Percentiles rank a stretch among this genome's conserved stretches.
phyloP scores from a whole-genome alignment of 1,140 invertebrate genomes.

The Acyrthosiphon pisum region DNA sequence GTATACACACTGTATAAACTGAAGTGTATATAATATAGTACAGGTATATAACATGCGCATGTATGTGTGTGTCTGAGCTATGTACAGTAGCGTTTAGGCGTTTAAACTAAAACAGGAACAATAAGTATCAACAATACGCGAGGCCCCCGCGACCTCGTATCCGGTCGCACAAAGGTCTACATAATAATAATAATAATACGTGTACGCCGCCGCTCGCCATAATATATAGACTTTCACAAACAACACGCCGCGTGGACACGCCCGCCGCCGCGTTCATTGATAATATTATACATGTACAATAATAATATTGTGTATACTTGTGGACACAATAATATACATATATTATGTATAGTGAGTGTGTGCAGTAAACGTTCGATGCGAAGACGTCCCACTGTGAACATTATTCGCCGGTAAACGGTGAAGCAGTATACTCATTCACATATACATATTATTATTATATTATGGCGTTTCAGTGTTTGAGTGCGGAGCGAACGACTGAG shows the following conservation, averaged over 20 bases:
- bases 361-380: conserved; percentile 23
- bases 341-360: neutral
- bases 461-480: neutral
- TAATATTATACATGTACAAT: neutral
- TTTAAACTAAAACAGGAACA: conserved; percentile 51
- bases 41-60: too few relatives aligned
- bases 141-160: conserved; percentile 49
- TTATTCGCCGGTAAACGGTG: conserved; percentile 24
- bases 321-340: conserved; percentile 4
- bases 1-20: neutral
- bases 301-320: conserved; percentile 5
- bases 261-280: conserved; percentile 46
- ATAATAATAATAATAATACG: neutral
- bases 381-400: conserved; percentile 52
- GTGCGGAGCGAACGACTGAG: neutral
- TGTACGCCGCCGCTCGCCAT: neutral
- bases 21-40: neutral
- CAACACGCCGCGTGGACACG: conserved; percentile 49
- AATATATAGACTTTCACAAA: conserved; percentile 51
- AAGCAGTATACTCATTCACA: neutral
- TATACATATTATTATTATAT: neutral
- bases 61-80: neutral
- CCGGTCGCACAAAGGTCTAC: conserved; percentile 52
- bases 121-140: conserved; percentile 47
- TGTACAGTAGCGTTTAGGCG: conserved; percentile 40